A percentile compares a stretch with the other conserved stretches of the same genome.
Conservation (phyloP, 2,888 invertebrate genomes). For the Aleiodes alternator region DNA sequence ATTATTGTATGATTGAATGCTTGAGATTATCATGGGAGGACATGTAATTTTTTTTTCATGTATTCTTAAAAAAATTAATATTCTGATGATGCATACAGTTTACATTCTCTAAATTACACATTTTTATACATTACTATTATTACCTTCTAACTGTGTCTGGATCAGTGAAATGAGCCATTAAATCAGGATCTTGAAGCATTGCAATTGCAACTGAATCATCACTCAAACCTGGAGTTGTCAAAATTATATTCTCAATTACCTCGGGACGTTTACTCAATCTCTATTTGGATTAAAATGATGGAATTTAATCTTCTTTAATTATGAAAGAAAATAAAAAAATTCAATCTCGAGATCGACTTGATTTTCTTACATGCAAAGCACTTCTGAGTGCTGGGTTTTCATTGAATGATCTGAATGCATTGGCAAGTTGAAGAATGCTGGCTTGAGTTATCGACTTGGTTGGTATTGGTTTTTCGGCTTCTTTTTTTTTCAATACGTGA, state of each 20-base stretch:
- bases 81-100: too few species aligned
- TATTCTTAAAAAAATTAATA: too few species aligned
- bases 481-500: constrained; percentile 77
- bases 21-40: too few species aligned
- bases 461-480: constrained; percentile 70
- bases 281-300: constrained; percentile 54
- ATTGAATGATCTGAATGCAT: constrained; percentile 80
- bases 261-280: constrained; percentile 74
- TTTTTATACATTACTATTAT: too few species aligned
- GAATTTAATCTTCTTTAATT: constrained; percentile 47
- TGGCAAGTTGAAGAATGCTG: constrained; percentile 80
- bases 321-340: constrained; percentile 8
- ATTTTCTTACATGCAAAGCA: constrained; percentile 80
- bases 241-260: constrained; percentile 82
- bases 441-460: constrained; percentile 78
- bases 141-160: constrained; percentile 80
- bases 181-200: constrained; percentile 85
- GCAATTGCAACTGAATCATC: constrained; percentile 85
- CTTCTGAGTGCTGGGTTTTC: constrained; percentile 80
- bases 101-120: too few species aligned
- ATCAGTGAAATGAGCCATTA: constrained; percentile 84
- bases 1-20: neutral
- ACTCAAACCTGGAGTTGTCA: constrained; percentile 82
- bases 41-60: too few species aligned
- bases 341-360: neutral